Evolutionary conservation across 92 coral and sea anemone species (phyloP).

Genomic region (Pocillopora grandis): DNA sequence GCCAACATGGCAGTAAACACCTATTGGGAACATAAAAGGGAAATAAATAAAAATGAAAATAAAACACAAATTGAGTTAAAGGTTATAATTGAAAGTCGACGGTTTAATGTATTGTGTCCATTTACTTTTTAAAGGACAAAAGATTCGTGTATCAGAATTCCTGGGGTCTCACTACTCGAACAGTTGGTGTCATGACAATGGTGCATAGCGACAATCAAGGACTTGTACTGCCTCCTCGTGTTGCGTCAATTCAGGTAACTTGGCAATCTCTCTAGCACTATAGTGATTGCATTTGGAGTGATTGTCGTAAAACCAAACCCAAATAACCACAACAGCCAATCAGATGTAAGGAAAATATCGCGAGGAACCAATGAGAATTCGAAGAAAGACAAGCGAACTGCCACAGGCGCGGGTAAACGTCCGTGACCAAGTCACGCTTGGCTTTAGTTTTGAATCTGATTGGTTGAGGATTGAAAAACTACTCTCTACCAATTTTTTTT

Average conservation of each 20-base stretch:
- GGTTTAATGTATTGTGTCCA: neutral
- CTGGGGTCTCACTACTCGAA: constrained; percentile 96
- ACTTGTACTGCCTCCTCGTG: constrained; percentile 90
- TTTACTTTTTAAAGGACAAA: constrained; percentile 59
- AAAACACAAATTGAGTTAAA: no score
- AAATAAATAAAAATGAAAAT: no score
- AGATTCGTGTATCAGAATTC: constrained; percentile 93
- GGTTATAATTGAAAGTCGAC: no score
- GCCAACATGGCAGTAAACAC: no score
- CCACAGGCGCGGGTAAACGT: neutral
- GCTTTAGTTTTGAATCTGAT: no score
- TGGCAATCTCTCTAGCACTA: neutral
- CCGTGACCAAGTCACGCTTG: neutral
- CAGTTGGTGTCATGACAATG: constrained; percentile 96
- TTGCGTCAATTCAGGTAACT: constrained; percentile 83
- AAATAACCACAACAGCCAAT: no score
- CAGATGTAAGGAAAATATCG: neutral
- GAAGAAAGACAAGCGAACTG: no score
- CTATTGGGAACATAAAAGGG: no score
- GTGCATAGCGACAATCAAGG: constrained; percentile 96
- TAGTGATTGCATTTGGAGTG: no score
- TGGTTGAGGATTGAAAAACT: neutral
- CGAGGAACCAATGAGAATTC: no score
- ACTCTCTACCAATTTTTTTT: neutral
- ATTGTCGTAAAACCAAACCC: no score